Evolutionary conservation across 1,140 invertebrate species (phyloP).

Genomic region (Holcopasites calliopsidis): DNA sequence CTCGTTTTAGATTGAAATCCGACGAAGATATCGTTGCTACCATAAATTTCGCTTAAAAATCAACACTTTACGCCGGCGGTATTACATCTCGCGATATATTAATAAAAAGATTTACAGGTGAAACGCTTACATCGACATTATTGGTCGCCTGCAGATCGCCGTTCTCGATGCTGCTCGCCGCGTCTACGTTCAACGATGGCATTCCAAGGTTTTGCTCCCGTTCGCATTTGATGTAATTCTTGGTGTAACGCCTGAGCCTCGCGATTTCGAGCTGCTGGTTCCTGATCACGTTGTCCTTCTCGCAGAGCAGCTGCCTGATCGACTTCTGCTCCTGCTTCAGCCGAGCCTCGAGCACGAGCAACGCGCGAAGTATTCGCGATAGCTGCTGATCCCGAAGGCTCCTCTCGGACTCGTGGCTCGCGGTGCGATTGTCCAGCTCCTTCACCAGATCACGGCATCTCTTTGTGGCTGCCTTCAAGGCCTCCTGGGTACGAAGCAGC

Average conservation of each 20-base stretch:
- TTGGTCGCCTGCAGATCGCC: slow-evolving; percentile 29
- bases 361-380: slow-evolving; percentile 83
- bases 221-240: slow-evolving; percentile 80
- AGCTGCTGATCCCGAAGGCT: slow-evolving; percentile 84
- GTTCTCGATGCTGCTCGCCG: slow-evolving; percentile 29
- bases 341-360: slow-evolving; percentile 86
- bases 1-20: no score
- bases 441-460: slow-evolving; percentile 81
- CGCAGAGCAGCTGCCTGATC: slow-evolving; percentile 84
- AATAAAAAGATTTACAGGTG: neutral
- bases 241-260: slow-evolving; percentile 82
- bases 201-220: slow-evolving; percentile 54
- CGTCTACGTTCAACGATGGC: neutral
- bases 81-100: no score
- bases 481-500: slow-evolving; percentile 76
- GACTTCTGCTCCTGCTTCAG: slow-evolving; percentile 87
- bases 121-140: slow-evolving; percentile 39
- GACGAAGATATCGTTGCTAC: no score
- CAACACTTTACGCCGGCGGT: no score
- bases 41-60: no score
- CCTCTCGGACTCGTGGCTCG: slow-evolving; percentile 82
- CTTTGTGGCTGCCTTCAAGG: slow-evolving; percentile 78
- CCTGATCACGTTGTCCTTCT: slow-evolving; percentile 86
- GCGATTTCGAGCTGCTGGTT: slow-evolving; percentile 86
- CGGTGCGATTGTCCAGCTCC: slow-evolving; percentile 82